These are phyloP conservation scores for Drosophila maculinotata DNA, from an alignment of 2,888 invertebrate genomes.

Conservation along the genomic window DNA sequence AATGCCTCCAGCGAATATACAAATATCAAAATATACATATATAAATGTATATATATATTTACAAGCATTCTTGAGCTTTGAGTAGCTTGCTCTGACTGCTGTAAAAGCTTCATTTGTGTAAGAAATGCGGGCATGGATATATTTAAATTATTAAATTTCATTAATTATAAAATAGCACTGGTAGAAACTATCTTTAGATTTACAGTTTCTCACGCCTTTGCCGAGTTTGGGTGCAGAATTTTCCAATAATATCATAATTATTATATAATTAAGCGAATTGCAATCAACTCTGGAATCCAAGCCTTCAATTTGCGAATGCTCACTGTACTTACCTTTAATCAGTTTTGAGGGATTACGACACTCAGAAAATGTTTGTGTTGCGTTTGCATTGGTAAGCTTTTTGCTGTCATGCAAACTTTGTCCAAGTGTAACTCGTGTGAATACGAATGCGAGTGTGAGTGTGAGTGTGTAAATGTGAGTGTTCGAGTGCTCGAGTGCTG, in stretches of 20 bases:
- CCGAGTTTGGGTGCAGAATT: too few species aligned
- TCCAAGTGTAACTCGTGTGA: background rate
- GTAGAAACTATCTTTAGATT: too few species aligned
- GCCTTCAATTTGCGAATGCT: too few species aligned
- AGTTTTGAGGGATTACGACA: slow-evolving; percentile 11
- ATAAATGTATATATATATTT: background rate
- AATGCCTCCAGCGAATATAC: background rate
- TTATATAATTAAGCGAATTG: too few species aligned
- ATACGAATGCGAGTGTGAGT: slow-evolving; percentile 3
- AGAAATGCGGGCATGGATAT: too few species aligned
- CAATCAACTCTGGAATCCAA: too few species aligned
- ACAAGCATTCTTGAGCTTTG: slow-evolving; percentile 4
- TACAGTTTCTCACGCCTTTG: too few species aligned
- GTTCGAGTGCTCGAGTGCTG: slow-evolving; percentile 38
- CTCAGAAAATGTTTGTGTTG: slow-evolving; percentile 2
- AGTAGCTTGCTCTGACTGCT: background rate
- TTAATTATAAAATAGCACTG: too few species aligned
- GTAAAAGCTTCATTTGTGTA: slow-evolving; percentile 1
- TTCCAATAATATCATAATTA: too few species aligned
- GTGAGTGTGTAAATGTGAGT: slow-evolving; percentile 17
- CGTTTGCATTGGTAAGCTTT: background rate
- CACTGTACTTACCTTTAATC: slow-evolving; percentile 5
- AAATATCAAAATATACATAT: background rate
- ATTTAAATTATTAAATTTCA: too few species aligned
- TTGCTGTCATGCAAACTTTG: background rate